Evolutionary conservation across 2,113 vertebrate genomes (phyloP).

Genomic region (Rutilus rutilus): DNA sequence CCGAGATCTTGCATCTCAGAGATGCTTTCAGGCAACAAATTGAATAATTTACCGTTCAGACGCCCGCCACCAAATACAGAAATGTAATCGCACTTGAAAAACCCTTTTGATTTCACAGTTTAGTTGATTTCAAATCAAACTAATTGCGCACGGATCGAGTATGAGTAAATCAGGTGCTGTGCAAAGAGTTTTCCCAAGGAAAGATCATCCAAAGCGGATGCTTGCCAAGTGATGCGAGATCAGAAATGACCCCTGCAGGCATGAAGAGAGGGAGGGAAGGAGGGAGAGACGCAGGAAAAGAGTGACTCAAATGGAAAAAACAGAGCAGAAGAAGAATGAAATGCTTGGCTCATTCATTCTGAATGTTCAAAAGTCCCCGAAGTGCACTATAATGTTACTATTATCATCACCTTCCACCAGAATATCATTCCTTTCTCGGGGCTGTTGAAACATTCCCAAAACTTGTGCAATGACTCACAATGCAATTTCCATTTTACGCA

Average conservation of each 20-base stretch:
- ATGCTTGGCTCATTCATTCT: slow-evolving; percentile 32
- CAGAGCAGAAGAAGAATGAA: slow-evolving; percentile 28
- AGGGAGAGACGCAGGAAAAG: neutral
- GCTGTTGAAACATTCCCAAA: slow-evolving; percentile 33
- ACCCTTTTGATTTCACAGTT: neutral
- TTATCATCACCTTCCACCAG: slow-evolving; percentile 37
- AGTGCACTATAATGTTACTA: slow-evolving; percentile 35
- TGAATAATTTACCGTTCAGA: neutral
- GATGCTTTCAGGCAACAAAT: slow-evolving; percentile 31
- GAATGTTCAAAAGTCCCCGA: slow-evolving; percentile 29
- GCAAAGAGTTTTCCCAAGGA: slow-evolving; percentile 16
- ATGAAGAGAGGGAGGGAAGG: slow-evolving; percentile 8
- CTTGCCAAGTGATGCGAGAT: slow-evolving; percentile 39
- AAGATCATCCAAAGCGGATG: neutral
- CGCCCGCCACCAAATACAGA: neutral
- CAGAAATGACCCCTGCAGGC: slow-evolving; percentile 27
- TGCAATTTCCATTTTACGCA: slow-evolving; percentile 35
- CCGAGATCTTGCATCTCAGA: slow-evolving; percentile 8
- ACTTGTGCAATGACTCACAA: slow-evolving; percentile 16
- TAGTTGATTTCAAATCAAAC: neutral
- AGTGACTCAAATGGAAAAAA: slow-evolving; percentile 36
- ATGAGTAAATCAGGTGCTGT: neutral
- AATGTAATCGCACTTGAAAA: slow-evolving; percentile 6
- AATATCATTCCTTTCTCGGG: slow-evolving; percentile 5
- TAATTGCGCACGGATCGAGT: neutral